A percentile compares a stretch with the other conserved stretches of the same genome.
phyloP scores from a whole-genome alignment of 2,888 invertebrate species.

The Nymphalis polychloros region DNA sequence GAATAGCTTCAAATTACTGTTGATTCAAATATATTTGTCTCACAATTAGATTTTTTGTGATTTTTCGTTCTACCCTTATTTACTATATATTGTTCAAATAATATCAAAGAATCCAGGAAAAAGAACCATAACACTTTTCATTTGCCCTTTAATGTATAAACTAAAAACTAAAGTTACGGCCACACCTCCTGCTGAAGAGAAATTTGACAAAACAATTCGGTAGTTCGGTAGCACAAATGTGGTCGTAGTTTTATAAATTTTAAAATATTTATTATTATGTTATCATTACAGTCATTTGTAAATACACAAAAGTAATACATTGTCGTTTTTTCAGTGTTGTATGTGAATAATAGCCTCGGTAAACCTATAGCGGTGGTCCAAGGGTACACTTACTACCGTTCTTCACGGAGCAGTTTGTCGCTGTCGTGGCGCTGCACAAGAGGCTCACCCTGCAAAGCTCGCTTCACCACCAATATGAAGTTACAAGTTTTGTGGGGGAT shows the following conservation, averaged over 20 bases:
- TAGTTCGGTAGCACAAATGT: too few species aligned
- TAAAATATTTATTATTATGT: too few species aligned
- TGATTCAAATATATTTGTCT: too few species aligned
- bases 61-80: neutral
- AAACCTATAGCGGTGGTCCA: slow-evolving; percentile 37
- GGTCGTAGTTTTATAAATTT: too few species aligned
- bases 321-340: slow-evolving; percentile 36
- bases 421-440: slow-evolving; percentile 39
- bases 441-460: slow-evolving; percentile 37
- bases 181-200: too few species aligned
- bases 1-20: slow-evolving; percentile 30
- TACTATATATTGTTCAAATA: too few species aligned
- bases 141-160: too few species aligned
- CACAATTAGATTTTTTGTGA: too few species aligned
- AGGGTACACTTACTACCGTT: slow-evolving; percentile 39
- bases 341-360: slow-evolving; percentile 35
- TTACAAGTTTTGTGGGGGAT: slow-evolving; percentile 14
- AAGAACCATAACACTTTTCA: too few species aligned
- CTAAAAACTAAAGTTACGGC: too few species aligned
- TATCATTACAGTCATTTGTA: neutral
- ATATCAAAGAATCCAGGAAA: too few species aligned
- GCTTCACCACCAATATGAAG: slow-evolving; percentile 27
- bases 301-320: neutral
- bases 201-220: too few species aligned
- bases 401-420: slow-evolving; percentile 20